These are phyloP conservation scores for Augochlora pura DNA, from an alignment of 1,140 invertebrate species.

Conservation along the genomic window DNA sequence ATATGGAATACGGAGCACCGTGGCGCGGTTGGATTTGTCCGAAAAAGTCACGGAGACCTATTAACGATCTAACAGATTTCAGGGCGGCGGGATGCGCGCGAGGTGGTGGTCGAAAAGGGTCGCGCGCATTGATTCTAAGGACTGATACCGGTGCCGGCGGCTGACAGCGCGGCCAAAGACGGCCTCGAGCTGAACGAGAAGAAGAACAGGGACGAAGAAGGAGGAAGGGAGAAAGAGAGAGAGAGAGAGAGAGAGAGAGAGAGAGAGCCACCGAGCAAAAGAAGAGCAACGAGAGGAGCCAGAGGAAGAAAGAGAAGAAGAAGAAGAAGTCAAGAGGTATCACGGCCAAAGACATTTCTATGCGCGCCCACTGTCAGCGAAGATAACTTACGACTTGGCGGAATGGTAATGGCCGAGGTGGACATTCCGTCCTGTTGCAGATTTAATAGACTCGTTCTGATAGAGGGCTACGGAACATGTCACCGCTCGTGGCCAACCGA, in stretches of 20 bases:
- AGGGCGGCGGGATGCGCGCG: too few relatives aligned
- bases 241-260: background rate
- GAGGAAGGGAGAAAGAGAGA: constrained; percentile 22
- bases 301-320: constrained; percentile 26
- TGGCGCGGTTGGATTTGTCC: too few relatives aligned
- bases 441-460: constrained; percentile 73
- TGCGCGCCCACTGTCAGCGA: constrained; percentile 65
- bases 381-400: constrained; percentile 70
- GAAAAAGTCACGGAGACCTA: background rate
- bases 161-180: constrained; percentile 48
- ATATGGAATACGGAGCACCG: background rate
- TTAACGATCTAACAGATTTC: constrained; percentile 1
- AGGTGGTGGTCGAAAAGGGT: constrained; percentile 9
- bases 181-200: constrained; percentile 45
- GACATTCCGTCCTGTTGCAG: constrained; percentile 65
- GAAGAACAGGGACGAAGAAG: constrained; percentile 12
- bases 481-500: constrained; percentile 53
- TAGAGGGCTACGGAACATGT: constrained; percentile 60
- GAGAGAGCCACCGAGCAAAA: background rate
- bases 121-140: constrained; percentile 20
- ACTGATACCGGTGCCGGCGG: constrained; percentile 27
- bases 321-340: constrained; percentile 49
- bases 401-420: constrained; percentile 65
- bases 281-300: background rate
- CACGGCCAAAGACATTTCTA: constrained; percentile 65